These are phyloP conservation scores for Huso huso DNA, from an alignment of 2,797 vertebrate species.

Conservation along the genomic window DNA sequence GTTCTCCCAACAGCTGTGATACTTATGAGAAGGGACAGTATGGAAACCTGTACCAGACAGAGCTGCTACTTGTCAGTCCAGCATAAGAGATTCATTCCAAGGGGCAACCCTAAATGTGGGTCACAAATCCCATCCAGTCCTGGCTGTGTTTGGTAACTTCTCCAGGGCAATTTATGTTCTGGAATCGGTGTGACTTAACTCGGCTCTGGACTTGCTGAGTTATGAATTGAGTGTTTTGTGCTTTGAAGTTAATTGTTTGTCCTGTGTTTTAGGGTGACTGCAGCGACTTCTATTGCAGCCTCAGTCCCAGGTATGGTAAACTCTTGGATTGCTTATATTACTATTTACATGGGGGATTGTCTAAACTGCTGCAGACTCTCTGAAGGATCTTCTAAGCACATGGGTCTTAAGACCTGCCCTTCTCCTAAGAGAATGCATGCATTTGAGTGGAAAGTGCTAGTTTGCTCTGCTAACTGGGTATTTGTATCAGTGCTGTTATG, in stretches of 20 bases:
- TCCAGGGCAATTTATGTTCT: neutral
- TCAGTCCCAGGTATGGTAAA: no score
- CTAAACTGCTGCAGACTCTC: neutral
- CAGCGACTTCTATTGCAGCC: no score
- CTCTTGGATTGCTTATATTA: neutral
- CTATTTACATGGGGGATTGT: neutral
- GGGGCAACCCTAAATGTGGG: no score
- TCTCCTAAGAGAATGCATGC: neutral
- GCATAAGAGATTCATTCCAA: no score
- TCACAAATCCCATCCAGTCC: no score
- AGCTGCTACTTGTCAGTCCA: no score
- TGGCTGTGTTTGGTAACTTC: no score
- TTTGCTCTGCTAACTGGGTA: neutral
- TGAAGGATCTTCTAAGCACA: neutral
- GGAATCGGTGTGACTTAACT: neutral
- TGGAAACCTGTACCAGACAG: no score
- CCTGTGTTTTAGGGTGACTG: neutral
- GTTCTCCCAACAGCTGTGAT: no score
- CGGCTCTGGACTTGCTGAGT: neutral
- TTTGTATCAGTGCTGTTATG: conserved; percentile 46
- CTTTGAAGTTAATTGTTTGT: no score
- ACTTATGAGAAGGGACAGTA: no score
- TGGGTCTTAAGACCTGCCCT: no score
- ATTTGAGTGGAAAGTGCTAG: neutral
- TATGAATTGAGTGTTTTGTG: neutral